Evolutionary conservation across 2,888 invertebrate genomes (phyloP).

Genomic region (Allophyes oxyacanthae): DNA sequence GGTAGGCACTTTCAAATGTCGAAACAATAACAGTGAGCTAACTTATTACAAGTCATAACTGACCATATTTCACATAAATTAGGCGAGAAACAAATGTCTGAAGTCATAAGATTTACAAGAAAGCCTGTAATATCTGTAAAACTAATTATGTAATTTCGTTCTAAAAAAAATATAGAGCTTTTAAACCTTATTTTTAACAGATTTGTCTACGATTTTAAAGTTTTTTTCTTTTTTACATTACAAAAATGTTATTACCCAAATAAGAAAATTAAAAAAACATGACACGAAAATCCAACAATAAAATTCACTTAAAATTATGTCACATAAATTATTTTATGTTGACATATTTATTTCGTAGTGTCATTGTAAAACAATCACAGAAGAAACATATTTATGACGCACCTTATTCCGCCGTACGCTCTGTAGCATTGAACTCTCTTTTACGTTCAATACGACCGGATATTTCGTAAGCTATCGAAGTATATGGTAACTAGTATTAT

Average conservation of each 20-base stretch:
- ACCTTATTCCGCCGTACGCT: conserved; percentile 32
- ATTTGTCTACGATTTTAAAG: no score
- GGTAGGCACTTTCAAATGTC: conserved; percentile 38
- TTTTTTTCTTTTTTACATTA: no score
- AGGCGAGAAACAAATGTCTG: conserved; percentile 37
- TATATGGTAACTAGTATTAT: conserved; percentile 35
- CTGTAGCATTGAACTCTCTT: conserved; percentile 61
- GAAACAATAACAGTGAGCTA: conserved; percentile 48
- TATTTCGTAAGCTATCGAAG: conserved; percentile 48
- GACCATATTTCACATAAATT: conserved; percentile 41
- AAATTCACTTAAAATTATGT: conserved; percentile 5
- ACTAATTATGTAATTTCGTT: neutral
- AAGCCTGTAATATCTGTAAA: conserved; percentile 7
- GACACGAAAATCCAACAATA: conserved; percentile 2
- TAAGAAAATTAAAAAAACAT: no score
- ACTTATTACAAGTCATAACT: conserved; percentile 28
- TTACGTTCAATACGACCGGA: conserved; percentile 59
- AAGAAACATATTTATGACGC: conserved; percentile 30
- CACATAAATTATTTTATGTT: conserved; percentile 16
- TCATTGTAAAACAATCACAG: conserved; percentile 17
- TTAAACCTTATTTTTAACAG: no score
- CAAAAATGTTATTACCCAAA: no score
- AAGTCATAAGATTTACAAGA: conserved; percentile 22
- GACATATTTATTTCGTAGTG: conserved; percentile 14
- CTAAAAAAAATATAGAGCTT: no score